phyloP scores from a whole-genome alignment of 2,797 vertebrate species.

The Arrhamphus sclerolepis region DNA sequence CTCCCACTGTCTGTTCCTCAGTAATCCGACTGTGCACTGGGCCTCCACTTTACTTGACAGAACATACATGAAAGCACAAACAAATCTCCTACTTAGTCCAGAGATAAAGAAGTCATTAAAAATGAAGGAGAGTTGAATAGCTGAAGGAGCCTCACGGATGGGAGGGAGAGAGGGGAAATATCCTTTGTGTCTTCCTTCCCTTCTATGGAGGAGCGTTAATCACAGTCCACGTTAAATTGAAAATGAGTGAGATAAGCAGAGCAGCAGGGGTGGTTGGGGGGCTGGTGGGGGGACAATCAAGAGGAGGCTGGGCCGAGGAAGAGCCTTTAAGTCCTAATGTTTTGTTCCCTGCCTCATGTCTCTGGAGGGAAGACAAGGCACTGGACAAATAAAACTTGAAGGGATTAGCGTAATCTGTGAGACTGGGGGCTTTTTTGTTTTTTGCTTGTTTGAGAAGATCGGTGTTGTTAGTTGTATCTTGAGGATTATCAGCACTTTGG shows the following conservation, averaged over 20 bases:
- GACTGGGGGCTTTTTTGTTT: constrained; percentile 63
- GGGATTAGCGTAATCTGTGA: constrained; percentile 81
- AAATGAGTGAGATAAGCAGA: constrained; percentile 80
- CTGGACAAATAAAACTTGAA: constrained; percentile 81
- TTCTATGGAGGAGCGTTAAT: constrained; percentile 77
- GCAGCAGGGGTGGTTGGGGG: constrained; percentile 48
- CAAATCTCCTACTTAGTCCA: constrained; percentile 74
- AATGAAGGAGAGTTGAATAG: constrained; percentile 77
- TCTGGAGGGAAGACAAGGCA: constrained; percentile 74
- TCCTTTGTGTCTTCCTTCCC: constrained; percentile 72
- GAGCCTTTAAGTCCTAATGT: constrained; percentile 78
- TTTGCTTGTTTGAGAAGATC: constrained; percentile 58
- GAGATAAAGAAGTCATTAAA: constrained; percentile 85
- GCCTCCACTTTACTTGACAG: constrained; percentile 71
- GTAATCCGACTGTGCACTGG: constrained; percentile 62
- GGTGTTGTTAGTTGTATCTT: constrained; percentile 73
- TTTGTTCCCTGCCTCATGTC: constrained; percentile 78
- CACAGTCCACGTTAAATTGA: constrained; percentile 81
- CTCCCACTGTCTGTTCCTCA: constrained; percentile 41
- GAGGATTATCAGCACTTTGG: constrained; percentile 77
- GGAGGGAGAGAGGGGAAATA: constrained; percentile 60
- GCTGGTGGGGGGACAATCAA: constrained; percentile 40
- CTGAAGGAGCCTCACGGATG: constrained; percentile 68
- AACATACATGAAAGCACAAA: constrained; percentile 79
- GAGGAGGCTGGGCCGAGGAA: constrained; percentile 59